Conservation (phyloP, 2,888 invertebrate species). For the Trachelus tabidus region DNA sequence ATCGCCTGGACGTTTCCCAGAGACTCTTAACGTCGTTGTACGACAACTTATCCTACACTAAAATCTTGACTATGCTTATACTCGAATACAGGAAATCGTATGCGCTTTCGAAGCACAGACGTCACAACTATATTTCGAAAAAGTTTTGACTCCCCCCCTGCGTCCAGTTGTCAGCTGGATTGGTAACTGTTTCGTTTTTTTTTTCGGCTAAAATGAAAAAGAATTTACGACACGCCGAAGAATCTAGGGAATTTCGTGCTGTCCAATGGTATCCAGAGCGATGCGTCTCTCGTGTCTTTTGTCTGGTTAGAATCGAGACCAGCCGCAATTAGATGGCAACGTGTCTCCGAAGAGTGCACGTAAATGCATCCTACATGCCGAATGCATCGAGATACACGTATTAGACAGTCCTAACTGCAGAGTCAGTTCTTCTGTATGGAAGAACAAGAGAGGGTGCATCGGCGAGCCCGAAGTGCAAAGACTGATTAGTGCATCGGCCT, state of each 20-base stretch:
- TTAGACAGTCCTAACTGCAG: background rate
- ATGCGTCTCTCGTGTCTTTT: background rate
- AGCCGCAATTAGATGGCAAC: background rate
- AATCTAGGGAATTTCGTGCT: background rate
- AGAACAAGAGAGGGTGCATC: constrained; percentile 2
- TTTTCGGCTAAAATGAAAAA: background rate
- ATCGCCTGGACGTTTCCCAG: background rate
- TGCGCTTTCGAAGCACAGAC: background rate
- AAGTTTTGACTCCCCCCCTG: rapidly evolving
- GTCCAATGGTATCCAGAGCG: background rate
- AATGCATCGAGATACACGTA: background rate
- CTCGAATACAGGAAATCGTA: background rate
- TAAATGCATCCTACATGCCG: background rate
- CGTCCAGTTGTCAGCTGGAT: background rate
- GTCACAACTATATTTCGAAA: background rate
- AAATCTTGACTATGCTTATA: background rate
- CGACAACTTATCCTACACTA: background rate
- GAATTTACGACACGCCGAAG: background rate
- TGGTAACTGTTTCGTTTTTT: too few species aligned
- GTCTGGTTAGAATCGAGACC: background rate
- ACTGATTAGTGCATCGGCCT: constrained; percentile 60
- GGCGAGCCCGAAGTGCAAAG: constrained; percentile 55
- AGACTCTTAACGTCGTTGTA: background rate
- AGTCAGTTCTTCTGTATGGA: background rate
- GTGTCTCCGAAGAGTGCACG: background rate